A percentile compares a stretch with the other conserved stretches of the same genome.
These are phyloP conservation scores for Cyprinodon tularosa DNA, from an alignment of 2,113 vertebrate genomes.

Conservation along the genomic window DNA sequence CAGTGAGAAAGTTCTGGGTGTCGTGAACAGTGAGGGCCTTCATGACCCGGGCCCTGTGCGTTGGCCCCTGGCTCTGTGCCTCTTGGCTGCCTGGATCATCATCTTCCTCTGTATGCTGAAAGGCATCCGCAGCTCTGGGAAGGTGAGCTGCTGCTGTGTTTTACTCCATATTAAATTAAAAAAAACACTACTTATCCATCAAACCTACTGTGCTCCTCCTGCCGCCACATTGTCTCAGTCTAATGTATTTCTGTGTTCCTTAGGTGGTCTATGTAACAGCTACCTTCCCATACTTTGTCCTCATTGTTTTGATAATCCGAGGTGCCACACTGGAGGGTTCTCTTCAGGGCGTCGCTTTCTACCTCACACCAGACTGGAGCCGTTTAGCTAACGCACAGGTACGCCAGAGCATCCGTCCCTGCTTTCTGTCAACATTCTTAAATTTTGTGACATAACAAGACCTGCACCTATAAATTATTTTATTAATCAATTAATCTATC, in stretches of 20 bases:
- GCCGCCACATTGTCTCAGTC: neutral
- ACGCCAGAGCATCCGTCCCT: neutral
- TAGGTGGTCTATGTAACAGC: slow-evolving; percentile 84
- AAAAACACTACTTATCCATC: neutral
- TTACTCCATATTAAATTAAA: neutral
- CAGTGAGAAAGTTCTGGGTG: slow-evolving; percentile 80
- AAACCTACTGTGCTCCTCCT: neutral
- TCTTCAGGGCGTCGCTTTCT: slow-evolving; percentile 79
- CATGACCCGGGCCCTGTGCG: slow-evolving; percentile 81
- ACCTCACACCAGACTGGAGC: slow-evolving; percentile 82
- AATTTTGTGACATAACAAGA: neutral
- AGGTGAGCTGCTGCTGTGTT: slow-evolving; percentile 68
- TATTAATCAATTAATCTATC: too few relatives aligned
- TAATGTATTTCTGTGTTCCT: slow-evolving; percentile 20
- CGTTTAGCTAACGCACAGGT: slow-evolving; percentile 82
- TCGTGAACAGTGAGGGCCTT: slow-evolving; percentile 77
- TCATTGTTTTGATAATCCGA: slow-evolving; percentile 80
- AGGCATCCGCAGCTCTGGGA: slow-evolving; percentile 85
- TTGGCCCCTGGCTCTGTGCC: slow-evolving; percentile 82
- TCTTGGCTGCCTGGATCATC: slow-evolving; percentile 82
- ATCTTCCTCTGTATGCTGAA: slow-evolving; percentile 85
- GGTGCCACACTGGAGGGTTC: slow-evolving; percentile 79
- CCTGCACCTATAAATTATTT: too few relatives aligned
- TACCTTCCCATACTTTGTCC: slow-evolving; percentile 83
- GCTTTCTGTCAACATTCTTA: neutral